Evolutionary conservation across 1,140 invertebrate species (phyloP).

Genomic region (Camponotus floridanus): DNA sequence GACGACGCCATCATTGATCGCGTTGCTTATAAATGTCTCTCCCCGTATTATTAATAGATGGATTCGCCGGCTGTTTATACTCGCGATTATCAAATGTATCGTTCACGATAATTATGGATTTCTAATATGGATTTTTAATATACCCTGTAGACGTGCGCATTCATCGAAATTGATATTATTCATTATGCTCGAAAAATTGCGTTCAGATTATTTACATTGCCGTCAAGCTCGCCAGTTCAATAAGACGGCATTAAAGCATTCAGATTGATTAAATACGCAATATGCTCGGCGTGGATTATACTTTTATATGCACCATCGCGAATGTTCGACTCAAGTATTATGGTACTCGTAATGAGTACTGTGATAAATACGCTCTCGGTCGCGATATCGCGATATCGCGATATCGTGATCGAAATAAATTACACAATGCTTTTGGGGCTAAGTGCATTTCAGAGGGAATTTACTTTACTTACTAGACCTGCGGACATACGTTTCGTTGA

Average conservation of each 20-base stretch:
- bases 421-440: constrained; percentile 22
- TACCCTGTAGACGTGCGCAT: neutral
- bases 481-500: constrained; percentile 63
- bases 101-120: neutral
- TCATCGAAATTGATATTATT: neutral
- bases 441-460: constrained; percentile 24
- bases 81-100: constrained; percentile 47
- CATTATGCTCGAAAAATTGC: neutral
- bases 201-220: neutral
- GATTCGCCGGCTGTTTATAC: constrained; percentile 40
- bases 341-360: neutral
- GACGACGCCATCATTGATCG: constrained; percentile 59
- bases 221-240: neutral
- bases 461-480: constrained; percentile 48
- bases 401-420: constrained; percentile 31
- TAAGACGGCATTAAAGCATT: neutral
- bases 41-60: constrained; percentile 52
- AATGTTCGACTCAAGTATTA: neutral
- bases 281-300: too few relatives aligned
- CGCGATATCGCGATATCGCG: constrained; percentile 22
- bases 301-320: neutral
- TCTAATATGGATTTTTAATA: neutral
- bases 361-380: constrained; percentile 15
- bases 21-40: constrained; percentile 52
- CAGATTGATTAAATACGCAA: neutral